Evolutionary conservation across 1,140 invertebrate genomes (phyloP).

Genomic region (Drosophila sp.): DNA sequence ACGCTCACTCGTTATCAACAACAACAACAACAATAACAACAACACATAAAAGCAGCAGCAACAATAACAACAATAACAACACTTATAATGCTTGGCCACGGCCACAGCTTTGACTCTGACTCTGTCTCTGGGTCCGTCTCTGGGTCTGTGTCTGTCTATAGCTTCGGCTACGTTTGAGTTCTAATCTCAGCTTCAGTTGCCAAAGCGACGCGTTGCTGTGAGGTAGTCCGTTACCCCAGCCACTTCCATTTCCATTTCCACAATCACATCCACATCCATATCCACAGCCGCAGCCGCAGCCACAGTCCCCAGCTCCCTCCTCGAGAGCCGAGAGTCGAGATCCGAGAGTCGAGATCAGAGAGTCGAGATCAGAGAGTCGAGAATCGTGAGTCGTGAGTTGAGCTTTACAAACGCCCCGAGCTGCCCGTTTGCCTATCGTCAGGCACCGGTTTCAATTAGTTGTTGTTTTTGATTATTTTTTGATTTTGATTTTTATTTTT

Average conservation of each 20-base stretch:
- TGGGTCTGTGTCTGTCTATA: background rate
- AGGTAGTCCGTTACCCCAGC: constrained; percentile 25
- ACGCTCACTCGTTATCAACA: constrained; percentile 13
- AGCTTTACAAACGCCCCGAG: background rate
- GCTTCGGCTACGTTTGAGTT: constrained; percentile 32
- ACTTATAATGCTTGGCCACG: too few species aligned
- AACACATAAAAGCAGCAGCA: constrained; percentile 3
- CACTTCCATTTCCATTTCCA: background rate
- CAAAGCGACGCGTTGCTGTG: constrained; percentile 51
- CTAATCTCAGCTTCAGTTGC: constrained; percentile 58
- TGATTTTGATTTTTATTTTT: constrained; percentile 3
- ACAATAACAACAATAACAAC: background rate
- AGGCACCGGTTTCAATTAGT: constrained; percentile 44
- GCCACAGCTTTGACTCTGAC: background rate
- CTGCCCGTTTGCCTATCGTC: constrained; percentile 19
- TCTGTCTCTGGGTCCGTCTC: background rate
- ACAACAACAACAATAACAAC: background rate
- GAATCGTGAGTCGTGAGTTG: background rate
- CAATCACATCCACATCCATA: background rate
- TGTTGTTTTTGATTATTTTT: constrained; percentile 6
- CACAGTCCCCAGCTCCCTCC: background rate
- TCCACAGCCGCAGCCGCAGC: background rate
- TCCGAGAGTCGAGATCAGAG: background rate
- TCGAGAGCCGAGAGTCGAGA: background rate
- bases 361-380: too few species aligned